Base-by-base conservation (phyloP, 2,113 vertebrate genomes). In the Cottus gobio region DNA sequence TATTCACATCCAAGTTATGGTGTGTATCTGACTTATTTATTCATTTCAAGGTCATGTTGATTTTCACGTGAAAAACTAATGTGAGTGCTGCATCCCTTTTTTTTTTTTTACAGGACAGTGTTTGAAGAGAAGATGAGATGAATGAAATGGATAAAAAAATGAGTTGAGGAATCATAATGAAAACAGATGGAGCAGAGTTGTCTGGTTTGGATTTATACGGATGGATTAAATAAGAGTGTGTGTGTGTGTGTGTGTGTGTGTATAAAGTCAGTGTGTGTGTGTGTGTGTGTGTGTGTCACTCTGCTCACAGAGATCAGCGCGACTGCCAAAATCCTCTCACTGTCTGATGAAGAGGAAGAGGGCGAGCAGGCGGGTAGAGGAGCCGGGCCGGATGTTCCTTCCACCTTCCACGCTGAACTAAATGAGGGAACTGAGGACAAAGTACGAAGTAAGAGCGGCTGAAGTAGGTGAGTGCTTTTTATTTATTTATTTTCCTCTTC, bases 141-240 rank as follows among this genome's bases (percentile, higher is more conserved):
- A 80, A 73, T 79, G 82, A 73, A 79, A 67, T 20, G 0, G 57
- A 88, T 83, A 67, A 79, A 85, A 57, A 37, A 90, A 84, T 82
- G 66, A 87, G 71, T 86, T 80, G 26, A 79, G 67, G 75, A 89
- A 80, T 79, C 44, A 80, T 91, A 90, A 93, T 91, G 86, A 90
- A 87, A 92, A 83, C 93, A 92, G 94, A 93, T 93, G 92, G 92
- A 91, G 86, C 60, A 58, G 83, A 83, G 79, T 79, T 77, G 86
- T 87, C 84, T 79, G 79, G 77, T 84, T 78, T 89, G 91, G 93
- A 93, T 94, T 94, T 92, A 84, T 88, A 75, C 71, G 11, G 82
- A 81, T 83, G 89, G 94, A 94, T 95, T 95, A 93, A 92, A 87
- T 69, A 82, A 79, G 73, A 46, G 66, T 66, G 72, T 56, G 37